Evolutionary conservation across 2,888 invertebrate genomes (phyloP).

Genomic region (Agrochola circellaris): DNA sequence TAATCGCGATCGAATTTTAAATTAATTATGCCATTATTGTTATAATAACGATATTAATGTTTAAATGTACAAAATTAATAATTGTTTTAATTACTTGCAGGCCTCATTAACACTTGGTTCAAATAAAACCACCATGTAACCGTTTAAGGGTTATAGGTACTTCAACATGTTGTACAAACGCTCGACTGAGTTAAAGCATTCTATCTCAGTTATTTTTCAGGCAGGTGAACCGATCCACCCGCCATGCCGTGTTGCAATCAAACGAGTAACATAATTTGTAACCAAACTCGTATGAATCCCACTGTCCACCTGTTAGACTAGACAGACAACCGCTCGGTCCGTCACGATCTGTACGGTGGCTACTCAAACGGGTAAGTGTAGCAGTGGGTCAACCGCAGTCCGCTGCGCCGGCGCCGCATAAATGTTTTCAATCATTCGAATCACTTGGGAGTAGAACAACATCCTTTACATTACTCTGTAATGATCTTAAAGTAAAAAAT

Average conservation of each 20-base stretch:
- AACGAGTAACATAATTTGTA: slow-evolving; percentile 41
- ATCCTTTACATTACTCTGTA: slow-evolving; percentile 24
- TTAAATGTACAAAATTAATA: slow-evolving; percentile 12
- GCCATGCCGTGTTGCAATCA: slow-evolving; percentile 31
- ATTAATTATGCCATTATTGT: slow-evolving; percentile 5
- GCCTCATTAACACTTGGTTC: not conserved
- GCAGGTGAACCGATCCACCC: slow-evolving; percentile 41
- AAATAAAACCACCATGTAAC: not conserved
- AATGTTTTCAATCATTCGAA: slow-evolving; percentile 46
- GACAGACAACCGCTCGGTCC: slow-evolving; percentile 42
- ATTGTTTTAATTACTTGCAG: not conserved
- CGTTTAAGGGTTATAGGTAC: slow-evolving; percentile 1
- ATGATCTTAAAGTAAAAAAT: not conserved
- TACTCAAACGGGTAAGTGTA: slow-evolving; percentile 74
- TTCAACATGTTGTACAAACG: not conserved
- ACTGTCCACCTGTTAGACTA: slow-evolving; percentile 30
- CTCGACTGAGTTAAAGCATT: not conserved
- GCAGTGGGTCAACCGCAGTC: slow-evolving; percentile 80
- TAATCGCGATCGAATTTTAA: slow-evolving; percentile 2
- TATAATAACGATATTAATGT: slow-evolving; percentile 1
- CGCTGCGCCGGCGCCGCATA: slow-evolving; percentile 67
- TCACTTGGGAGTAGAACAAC: slow-evolving; percentile 34
- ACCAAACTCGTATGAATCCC: slow-evolving; percentile 44
- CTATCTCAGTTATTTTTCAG: not conserved
- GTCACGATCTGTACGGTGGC: slow-evolving; percentile 64